Percentiles rank a stretch among this genome's conserved stretches.
Evolutionary conservation across 2,797 vertebrate species (phyloP).

Genomic region (Dendrocincla fuliginosa): DNA sequence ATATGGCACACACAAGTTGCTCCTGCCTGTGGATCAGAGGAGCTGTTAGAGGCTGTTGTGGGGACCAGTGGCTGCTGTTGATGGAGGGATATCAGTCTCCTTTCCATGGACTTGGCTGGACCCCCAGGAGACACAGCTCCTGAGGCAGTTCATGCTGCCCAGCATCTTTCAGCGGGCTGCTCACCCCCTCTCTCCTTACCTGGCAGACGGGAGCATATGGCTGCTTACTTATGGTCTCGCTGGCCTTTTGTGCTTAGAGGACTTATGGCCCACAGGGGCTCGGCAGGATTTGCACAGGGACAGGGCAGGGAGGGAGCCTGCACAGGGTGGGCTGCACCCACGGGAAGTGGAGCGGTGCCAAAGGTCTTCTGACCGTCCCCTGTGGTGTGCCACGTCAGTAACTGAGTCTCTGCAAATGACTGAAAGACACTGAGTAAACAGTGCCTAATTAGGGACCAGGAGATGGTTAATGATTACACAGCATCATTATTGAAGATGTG

Average conservation of each 20-base stretch:
- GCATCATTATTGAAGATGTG: not conserved
- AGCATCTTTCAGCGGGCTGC: not conserved
- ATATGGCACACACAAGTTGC: not conserved
- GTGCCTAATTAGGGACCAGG: not conserved
- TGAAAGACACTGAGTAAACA: not conserved
- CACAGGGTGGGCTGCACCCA: not conserved
- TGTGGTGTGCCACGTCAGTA: accelerated
- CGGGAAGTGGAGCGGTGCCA: accelerated
- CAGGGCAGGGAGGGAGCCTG: not conserved
- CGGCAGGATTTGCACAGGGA: not conserved
- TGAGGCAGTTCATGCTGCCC: not conserved
- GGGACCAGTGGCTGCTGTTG: not conserved
- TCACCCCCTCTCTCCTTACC: not conserved
- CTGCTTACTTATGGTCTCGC: constrained; percentile 3
- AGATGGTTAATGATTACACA: not conserved
- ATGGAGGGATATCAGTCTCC: not conserved
- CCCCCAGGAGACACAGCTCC: accelerated
- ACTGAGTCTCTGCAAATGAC: not conserved
- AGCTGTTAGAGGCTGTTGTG: not conserved
- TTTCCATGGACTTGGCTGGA: not conserved
- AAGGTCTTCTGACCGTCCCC: accelerated
- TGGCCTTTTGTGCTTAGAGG: not conserved
- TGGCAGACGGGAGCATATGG: not conserved
- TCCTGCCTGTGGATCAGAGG: not conserved
- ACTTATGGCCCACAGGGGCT: accelerated